Percentiles rank a stretch among this genome's conserved stretches.
Evolutionary conservation across 2,797 vertebrate genomes (phyloP).

Genomic region (Neostethus bicornis): DNA sequence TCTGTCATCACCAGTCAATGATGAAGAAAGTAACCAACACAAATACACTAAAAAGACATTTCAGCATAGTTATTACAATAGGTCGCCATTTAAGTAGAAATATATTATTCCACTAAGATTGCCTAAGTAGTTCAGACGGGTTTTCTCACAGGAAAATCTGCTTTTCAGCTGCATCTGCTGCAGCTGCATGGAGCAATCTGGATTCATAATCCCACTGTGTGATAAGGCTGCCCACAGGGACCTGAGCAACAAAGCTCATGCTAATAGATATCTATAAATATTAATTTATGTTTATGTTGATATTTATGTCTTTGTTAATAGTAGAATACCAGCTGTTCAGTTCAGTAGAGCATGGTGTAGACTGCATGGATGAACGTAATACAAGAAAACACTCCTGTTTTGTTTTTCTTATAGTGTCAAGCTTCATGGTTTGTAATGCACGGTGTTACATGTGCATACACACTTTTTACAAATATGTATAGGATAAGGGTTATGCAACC

Average conservation of each 20-base stretch:
- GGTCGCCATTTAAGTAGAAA: conserved; percentile 14
- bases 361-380: conserved; percentile 40
- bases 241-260: conserved; percentile 59
- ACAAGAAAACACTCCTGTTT: conserved; percentile 29
- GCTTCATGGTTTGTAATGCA: not conserved
- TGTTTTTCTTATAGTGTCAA: conserved; percentile 6
- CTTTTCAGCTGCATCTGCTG: conserved; percentile 42
- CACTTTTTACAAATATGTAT: not conserved
- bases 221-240: conserved; percentile 52
- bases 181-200: conserved; percentile 20
- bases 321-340: conserved; percentile 47
- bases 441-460: not conserved
- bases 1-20: conserved; percentile 14
- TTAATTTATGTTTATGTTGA: conserved; percentile 59
- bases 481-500: too few species aligned
- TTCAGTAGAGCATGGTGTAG: conserved; percentile 21
- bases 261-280: conserved; percentile 65
- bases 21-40: conserved; percentile 26
- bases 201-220: conserved; percentile 30
- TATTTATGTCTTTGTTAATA: conserved; percentile 56
- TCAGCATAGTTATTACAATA: conserved; percentile 16
- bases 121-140: conserved; percentile 40
- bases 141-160: conserved; percentile 41
- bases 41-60: conserved; percentile 9
- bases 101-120: conserved; percentile 38